Evolutionary conservation across 2,113 vertebrate species (phyloP), one percentile per base, ranked within the genome.

Genomic region (Nycticebus coucang): DNA sequence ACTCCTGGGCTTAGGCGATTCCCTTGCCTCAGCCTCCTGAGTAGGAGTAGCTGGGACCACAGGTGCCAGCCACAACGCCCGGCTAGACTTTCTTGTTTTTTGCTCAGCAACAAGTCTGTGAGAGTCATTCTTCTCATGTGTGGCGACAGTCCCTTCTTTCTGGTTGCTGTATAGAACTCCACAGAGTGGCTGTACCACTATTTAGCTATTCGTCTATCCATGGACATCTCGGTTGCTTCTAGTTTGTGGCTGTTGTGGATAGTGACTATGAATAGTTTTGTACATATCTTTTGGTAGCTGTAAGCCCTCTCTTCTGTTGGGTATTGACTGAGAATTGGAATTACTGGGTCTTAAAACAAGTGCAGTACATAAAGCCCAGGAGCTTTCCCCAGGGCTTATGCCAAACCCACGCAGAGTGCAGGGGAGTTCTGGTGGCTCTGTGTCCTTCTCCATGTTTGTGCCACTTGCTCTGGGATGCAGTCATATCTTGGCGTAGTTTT

Each of bases 401-500:
- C 37, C 53, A 71, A 10, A 62, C 26, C 75, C 84, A 37, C 18
- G 1, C 4, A 8, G 2, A 22, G 93, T 11, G 5, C 14, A 2
- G 18, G n/a, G 71, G 35, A 41, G n/a, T 4, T 37, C 60, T 85
- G 4, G 6, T 30, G 7, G 21, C 7, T 50, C 24, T 9, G 21
- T 21, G 19, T 77, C 50, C 75, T 91, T 21, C 22, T 4, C 0
- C 0, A 2, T 9, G 17, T 26, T 12, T 1, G 35, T 14, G 10
- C 62, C 21, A 6, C 55, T 19, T n/a, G 8, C 19, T 78, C 72
- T 66, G 35, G 62, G 26, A n/a, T 33, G 18, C 21, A 30, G 24
- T 37, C 13, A 22, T 14, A 3, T 53, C 50, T 89, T 33, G 14
- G 19, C 5, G 9, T 22, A 45, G 53, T 78, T 95, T 45, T 17